Base-by-base conservation (phyloP, 2,797 vertebrate genomes). In the Micropoecilia bifurca region DNA sequence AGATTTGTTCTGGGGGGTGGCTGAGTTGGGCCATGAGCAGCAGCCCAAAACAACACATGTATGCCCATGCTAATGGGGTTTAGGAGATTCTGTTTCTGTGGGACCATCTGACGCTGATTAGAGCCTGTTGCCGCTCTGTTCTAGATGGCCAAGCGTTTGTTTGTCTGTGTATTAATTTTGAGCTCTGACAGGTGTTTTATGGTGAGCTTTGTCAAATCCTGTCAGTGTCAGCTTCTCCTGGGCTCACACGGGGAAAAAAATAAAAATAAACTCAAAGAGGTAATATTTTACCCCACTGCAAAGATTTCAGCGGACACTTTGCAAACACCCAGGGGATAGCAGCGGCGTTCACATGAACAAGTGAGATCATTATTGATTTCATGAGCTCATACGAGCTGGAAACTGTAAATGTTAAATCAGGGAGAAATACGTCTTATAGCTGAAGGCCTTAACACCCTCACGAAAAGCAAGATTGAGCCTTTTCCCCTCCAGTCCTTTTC, bases 61-160 rank as follows among this genome's bases (percentile, higher is more conserved):
- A 88, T 90, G 82, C 85, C 90, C 86, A 85, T 84, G 78, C 91
- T 91, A 92, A 93, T 94, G 87, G 91, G 84, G 71, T 88, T 91
- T 76, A 81, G 85, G 48, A 83, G 89, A 86, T 87, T 89, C 87
- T 91, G 85, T 86, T 92, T 90, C 86, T 74, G 72, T 43, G 78
- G 76, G 78, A 82, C 84, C 91, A 91, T 93, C 92, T 95, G 93
- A 95, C 76, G 91, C 85, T 92, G 89, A 93, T 95, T 95, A 94
- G 68, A 85, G 75, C 75, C 76, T 78, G 80, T 80, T 78, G 85
- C 84, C 85, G 78, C 73, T 87, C 72, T 71, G 39, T 77, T 73
- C 75, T 69, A 73, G 83, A 86, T 87, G 75, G 80, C 76, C 61
- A 33, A 73, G 55, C 66, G 73, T 68, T 69, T 86, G 74, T 89